Evolutionary conservation across 2,113 vertebrate genomes (phyloP).

Genomic region (Atlantisia rogersi): DNA sequence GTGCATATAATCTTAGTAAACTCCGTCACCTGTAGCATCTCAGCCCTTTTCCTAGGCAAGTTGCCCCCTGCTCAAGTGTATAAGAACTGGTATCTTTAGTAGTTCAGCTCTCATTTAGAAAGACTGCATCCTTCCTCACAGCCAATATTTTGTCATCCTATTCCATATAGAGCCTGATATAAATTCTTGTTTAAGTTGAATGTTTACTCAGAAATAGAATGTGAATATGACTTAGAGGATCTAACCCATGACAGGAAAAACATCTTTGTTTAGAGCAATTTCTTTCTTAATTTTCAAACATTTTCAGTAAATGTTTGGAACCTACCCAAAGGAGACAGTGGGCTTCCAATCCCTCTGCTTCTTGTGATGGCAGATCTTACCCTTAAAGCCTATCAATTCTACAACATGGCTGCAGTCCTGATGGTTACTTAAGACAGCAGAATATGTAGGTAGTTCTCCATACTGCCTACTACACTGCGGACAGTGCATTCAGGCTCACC

Average conservation of each 20-base stretch:
- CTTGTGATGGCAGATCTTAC: background rate
- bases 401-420: background rate
- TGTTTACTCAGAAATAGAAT: background rate
- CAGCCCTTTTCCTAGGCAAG: background rate
- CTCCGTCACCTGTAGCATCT: conserved; percentile 48
- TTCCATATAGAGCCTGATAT: background rate
- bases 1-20: conserved; percentile 31
- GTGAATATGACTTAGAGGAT: background rate
- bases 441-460: background rate
- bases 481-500: background rate
- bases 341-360: background rate
- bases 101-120: background rate
- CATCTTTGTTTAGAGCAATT: background rate
- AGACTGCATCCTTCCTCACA: background rate
- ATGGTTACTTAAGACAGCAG: background rate
- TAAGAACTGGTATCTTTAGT: background rate
- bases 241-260: background rate
- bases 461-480: background rate
- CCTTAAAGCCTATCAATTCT: background rate
- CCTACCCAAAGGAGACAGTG: background rate
- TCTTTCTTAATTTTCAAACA: background rate
- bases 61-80: background rate
- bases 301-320: background rate
- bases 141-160: background rate
- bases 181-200: background rate